A percentile compares a stretch with the other conserved stretches of the same genome.
phyloP scores from a whole-genome alignment of 2,797 vertebrate species.

The Sebastes goodei region DNA sequence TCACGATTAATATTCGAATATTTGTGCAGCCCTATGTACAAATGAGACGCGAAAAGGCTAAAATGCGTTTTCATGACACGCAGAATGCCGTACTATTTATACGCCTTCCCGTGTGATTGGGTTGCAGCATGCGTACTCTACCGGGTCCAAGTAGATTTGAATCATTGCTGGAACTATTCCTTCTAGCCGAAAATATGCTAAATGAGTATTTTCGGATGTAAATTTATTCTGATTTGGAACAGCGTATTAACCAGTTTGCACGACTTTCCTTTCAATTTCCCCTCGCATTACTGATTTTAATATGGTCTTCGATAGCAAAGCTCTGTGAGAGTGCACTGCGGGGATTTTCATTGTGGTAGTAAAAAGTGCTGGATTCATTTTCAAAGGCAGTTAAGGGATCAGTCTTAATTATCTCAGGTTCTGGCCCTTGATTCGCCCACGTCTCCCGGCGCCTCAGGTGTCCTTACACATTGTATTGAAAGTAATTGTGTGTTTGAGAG shows the following conservation, averaged over 20 bases:
- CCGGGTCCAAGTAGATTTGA: background rate
- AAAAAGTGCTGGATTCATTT: conserved; percentile 73
- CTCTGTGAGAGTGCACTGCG: conserved; percentile 33
- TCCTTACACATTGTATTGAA: conserved; percentile 61
- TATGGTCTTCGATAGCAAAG: conserved; percentile 50
- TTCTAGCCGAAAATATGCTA: background rate
- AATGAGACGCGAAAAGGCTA: no score
- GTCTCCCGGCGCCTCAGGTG: conserved; percentile 54
- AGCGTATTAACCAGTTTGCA: conserved; percentile 21
- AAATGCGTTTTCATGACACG: no score
- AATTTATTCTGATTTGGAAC: conserved; percentile 30
- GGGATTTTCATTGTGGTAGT: conserved; percentile 54
- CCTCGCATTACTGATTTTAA: conserved; percentile 43
- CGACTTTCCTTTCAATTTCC: conserved; percentile 38
- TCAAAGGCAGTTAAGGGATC: conserved; percentile 62
- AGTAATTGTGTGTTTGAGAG: conserved; percentile 11
- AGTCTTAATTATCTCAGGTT: conserved; percentile 75
- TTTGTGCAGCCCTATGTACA: no score
- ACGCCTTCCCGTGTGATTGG: background rate
- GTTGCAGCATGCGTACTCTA: background rate
- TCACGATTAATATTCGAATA: no score
- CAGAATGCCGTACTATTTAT: no score
- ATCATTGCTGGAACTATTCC: background rate
- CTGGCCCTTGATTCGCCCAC: conserved; percentile 69
- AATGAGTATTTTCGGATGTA: background rate